Conservation (phyloP, 2,888 invertebrate genomes). For the Alloplasta piceator region DNA sequence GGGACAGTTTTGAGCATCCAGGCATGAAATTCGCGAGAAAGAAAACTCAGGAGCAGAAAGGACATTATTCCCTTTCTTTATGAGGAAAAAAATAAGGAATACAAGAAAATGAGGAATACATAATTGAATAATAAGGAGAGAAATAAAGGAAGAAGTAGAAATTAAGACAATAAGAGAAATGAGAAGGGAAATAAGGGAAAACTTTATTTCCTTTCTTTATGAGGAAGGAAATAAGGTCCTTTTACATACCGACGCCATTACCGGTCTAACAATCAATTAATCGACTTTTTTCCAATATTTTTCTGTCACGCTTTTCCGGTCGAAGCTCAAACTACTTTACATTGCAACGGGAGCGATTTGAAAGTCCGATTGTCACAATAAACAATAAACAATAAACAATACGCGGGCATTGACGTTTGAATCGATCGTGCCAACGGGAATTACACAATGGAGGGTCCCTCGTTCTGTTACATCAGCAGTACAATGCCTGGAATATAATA, state of each 20-base stretch:
- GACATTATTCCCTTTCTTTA: too few relatives aligned
- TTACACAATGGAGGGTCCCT: conserved; percentile 11
- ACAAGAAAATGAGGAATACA: too few relatives aligned
- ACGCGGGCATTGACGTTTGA: conserved; percentile 5
- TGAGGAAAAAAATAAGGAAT: too few relatives aligned
- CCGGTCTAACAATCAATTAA: conserved; percentile 11
- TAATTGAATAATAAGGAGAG: too few relatives aligned
- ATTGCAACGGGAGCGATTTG: conserved; percentile 11
- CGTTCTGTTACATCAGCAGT: neutral
- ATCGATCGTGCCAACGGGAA: conserved; percentile 1
- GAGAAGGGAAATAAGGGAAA: too few relatives aligned
- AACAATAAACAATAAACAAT: conserved; percentile 35
- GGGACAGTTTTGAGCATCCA: too few relatives aligned
- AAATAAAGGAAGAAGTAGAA: too few relatives aligned
- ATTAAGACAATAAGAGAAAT: too few relatives aligned
- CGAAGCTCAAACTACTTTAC: conserved; percentile 2
- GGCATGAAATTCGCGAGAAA: too few relatives aligned
- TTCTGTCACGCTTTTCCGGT: neutral
- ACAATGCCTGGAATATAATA: neutral
- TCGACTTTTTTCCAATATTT: conserved; percentile 5
- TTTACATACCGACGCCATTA: neutral
- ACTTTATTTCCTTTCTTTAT: too few relatives aligned
- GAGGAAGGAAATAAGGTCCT: too few relatives aligned
- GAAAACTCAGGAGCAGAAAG: too few relatives aligned
- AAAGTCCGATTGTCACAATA: conserved; percentile 17